phyloP scores from a whole-genome alignment of 2,113 vertebrate species.

The Poeciliopsis prolifica region DNA sequence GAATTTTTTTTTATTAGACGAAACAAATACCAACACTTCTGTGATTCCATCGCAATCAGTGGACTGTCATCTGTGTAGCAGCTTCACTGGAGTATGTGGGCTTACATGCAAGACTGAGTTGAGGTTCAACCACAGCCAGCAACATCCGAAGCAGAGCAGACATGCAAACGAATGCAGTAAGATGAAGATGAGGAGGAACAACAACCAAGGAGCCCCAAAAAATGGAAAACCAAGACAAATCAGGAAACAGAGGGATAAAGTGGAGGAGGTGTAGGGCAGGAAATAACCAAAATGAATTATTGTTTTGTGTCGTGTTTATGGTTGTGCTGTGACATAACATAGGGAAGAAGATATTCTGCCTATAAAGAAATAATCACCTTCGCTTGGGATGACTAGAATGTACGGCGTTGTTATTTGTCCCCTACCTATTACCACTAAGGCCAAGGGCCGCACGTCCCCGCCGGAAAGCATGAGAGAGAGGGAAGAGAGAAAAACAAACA shows the following conservation, averaged over 20 bases:
- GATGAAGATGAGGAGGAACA: slow-evolving; percentile 35
- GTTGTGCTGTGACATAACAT: slow-evolving; percentile 63
- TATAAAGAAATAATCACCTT: slow-evolving; percentile 94
- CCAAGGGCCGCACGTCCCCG: slow-evolving; percentile 91
- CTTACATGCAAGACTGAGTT: slow-evolving; percentile 41
- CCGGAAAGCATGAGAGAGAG: slow-evolving; percentile 89
- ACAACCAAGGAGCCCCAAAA: slow-evolving; percentile 22
- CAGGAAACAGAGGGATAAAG: slow-evolving; percentile 20
- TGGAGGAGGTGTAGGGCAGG: slow-evolving; percentile 11
- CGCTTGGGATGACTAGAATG: slow-evolving; percentile 93
- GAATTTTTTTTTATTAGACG: not conserved
- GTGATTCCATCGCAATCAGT: not conserved
- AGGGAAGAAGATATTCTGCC: slow-evolving; percentile 77
- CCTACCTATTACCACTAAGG: slow-evolving; percentile 97
- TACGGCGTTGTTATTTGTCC: slow-evolving; percentile 92
- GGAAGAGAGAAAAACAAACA: slow-evolving; percentile 72
- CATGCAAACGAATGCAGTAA: slow-evolving; percentile 78
- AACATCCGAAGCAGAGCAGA: slow-evolving; percentile 71
- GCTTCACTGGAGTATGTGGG: not conserved
- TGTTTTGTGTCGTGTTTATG: slow-evolving; percentile 51
- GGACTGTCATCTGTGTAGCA: not conserved
- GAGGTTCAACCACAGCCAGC: slow-evolving; percentile 67
- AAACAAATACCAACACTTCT: not conserved
- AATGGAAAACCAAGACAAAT: slow-evolving; percentile 7
- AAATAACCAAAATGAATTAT: slow-evolving; percentile 60